Conservation (phyloP, 2,113 vertebrate genomes). For the Polypterus senegalus region DNA sequence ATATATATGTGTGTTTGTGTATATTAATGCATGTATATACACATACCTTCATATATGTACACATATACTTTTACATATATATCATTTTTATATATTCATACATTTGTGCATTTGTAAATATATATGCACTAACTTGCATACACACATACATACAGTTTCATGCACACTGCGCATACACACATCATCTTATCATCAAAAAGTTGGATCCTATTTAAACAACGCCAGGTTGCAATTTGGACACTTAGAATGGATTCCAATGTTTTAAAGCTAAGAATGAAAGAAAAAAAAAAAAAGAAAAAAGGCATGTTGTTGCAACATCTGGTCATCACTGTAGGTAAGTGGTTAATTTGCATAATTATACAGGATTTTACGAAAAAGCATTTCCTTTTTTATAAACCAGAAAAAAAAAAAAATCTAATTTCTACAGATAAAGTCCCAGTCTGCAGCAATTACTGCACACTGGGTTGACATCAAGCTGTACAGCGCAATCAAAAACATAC, state of each 20-base stretch:
- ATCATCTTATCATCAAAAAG: conserved; percentile 44
- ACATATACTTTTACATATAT: conserved; percentile 38
- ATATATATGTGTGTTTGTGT: conserved; percentile 65
- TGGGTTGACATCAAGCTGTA: conserved; percentile 85
- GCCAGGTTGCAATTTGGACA: conserved; percentile 73
- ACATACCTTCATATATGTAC: conserved; percentile 65
- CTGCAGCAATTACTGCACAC: conserved; percentile 68
- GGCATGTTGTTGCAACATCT: conserved; percentile 66
- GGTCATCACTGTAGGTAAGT: conserved; percentile 68
- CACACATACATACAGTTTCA: conserved; percentile 5
- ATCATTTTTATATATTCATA: conserved; percentile 22
- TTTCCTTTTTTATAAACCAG: conserved; percentile 75
- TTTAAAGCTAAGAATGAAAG: conserved; percentile 74
- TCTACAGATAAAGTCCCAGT: conserved; percentile 71
- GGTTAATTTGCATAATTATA: conserved; percentile 86
- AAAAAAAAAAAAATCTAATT: conserved; percentile 50
- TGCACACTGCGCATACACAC: conserved; percentile 28
- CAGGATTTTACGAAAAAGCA: conserved; percentile 70
- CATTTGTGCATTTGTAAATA: conserved; percentile 16
- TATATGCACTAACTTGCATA: conserved; percentile 6
- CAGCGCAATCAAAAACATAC: conserved; percentile 82
- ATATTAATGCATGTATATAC: conserved; percentile 71
- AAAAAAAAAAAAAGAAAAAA: conserved; percentile 47
- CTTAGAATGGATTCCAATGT: conserved; percentile 63
- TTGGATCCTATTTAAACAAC: conserved; percentile 74